Conservation (phyloP, 2,113 vertebrate species). For the Tragulus kanchil region DNA sequence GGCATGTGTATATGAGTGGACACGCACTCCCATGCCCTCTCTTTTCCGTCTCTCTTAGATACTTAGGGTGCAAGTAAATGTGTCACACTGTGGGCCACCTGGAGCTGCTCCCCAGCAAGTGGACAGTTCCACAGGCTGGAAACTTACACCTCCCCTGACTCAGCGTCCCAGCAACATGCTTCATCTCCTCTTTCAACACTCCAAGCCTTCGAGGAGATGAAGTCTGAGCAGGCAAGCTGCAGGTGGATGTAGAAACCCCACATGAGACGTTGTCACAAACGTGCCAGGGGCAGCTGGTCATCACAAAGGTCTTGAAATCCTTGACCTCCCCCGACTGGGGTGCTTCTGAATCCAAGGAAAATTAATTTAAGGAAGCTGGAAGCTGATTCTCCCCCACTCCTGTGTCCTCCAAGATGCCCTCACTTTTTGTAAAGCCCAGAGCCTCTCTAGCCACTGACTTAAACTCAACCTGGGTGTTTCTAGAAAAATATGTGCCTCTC, state of each 20-base stretch:
- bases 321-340: neutral
- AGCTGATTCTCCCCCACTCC: neutral
- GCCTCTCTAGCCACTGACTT: neutral
- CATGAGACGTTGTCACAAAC: fast-evolving
- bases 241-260: neutral
- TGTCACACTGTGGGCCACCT: neutral
- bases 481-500: neutral
- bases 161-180: fast-evolving
- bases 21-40: no score
- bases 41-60: neutral
- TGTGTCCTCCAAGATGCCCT: neutral
- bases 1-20: no score
- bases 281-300: fast-evolving
- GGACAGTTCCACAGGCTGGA: fast-evolving
- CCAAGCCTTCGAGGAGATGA: neutral
- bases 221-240: neutral
- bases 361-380: neutral
- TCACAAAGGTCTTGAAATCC: no score
- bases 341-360: neutral
- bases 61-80: no score
- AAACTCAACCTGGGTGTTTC: neutral
- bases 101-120: neutral
- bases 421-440: neutral
- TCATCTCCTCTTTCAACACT: neutral
- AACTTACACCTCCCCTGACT: neutral